Evolutionary conservation across 2,797 vertebrate species (phyloP), one percentile per base, ranked within the genome.

Genomic region (Paedocypris micromegethes): DNA sequence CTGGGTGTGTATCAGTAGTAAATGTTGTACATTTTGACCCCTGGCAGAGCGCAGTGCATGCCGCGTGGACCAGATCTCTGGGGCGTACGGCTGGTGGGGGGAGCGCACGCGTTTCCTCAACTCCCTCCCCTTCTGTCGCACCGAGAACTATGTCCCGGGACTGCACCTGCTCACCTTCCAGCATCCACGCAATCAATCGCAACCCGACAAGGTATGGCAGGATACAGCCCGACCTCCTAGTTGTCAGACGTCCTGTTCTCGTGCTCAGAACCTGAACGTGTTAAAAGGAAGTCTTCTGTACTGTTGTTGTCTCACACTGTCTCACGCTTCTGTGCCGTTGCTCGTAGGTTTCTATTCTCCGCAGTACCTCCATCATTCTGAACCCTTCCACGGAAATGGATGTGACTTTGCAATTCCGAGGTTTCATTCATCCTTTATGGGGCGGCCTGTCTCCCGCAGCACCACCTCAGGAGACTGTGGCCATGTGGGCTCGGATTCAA

Each of bases 31-130:
- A 86, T 83, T 88, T 80, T 88, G 79, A 87, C 85, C 86, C 85
- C 83, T 83, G 80, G 66, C 87, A 96, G 94, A 96, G 82, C 91
- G 80, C 81, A 89, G 88, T 82, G 88, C 85, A 77, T 96, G 94
- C 89, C 92, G 87, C 68, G 94, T 94, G 85, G 94, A 93, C 86
- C 93, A 94, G 90, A 93, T 95, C 85, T 94, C 93, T 1, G 93
- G 93, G 79, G 92, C 92, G 43, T 92, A 93, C 62, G 94, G 94
- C 88, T 96, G 94, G 94, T 96, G 94, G 94, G 94, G 94, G 77
- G 90, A 93, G 64, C 88, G 86, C 67, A 92, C 93, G 61, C 90
- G 90, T 86, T 96, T 96, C 64, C 88, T 96, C 81, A 93, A 91
- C 62, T 91, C 92, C 82, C 87, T 96, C 85, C 89, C 90, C 79